These are phyloP conservation scores for Akabosia matsudoensis DNA, from an alignment of 1,140 invertebrate species.

Conservation along the genomic window DNA sequence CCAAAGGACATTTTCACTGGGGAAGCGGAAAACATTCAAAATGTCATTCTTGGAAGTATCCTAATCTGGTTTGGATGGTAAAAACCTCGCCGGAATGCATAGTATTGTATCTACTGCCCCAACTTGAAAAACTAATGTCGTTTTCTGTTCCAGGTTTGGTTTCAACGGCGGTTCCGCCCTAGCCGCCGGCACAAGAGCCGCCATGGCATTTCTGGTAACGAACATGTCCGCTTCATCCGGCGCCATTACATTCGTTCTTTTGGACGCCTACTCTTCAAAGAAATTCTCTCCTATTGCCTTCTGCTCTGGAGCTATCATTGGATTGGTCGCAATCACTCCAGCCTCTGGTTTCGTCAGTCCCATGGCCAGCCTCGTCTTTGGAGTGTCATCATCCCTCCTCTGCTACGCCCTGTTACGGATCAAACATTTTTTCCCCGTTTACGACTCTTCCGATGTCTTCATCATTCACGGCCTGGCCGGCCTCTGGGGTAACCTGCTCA, in stretches of 20 bases:
- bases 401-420: not conserved
- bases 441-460: constrained; percentile 10
- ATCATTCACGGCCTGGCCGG: not conserved
- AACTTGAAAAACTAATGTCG: too few relatives aligned
- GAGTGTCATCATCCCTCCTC: not conserved
- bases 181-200: not conserved
- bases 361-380: not conserved
- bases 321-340: constrained; percentile 17
- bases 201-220: not conserved
- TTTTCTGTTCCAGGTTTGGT: constrained; percentile 5
- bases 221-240: not conserved
- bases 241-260: not conserved
- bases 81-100: not conserved
- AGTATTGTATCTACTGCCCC: too few relatives aligned
- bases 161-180: constrained; percentile 19
- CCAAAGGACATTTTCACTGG: not conserved
- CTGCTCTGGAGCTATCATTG: constrained; percentile 20
- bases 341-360: constrained; percentile 6
- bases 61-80: constrained; percentile 21
- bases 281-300: not conserved
- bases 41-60: constrained; percentile 2
- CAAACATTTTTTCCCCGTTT: not conserved
- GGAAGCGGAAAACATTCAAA: not conserved
- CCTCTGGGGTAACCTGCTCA: not conserved
- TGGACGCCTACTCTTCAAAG: not conserved